Conservation (phyloP, 2,888 invertebrate genomes). For the Papilio gigon region DNA sequence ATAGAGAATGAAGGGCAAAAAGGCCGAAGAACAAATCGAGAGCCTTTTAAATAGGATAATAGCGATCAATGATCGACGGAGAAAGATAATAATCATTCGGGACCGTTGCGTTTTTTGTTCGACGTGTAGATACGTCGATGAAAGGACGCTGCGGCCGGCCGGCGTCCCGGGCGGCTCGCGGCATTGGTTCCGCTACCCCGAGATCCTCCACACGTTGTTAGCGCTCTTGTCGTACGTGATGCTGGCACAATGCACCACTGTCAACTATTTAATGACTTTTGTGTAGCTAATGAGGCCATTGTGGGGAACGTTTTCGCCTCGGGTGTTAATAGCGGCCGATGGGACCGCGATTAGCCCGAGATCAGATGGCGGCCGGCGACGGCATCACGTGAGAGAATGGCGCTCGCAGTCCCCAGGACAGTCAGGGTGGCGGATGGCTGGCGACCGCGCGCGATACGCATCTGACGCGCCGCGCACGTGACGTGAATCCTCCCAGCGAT, state of each 20-base stretch:
- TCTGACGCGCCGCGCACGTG: slow-evolving; percentile 76
- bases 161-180: slow-evolving; percentile 72
- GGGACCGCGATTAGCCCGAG: slow-evolving; percentile 66
- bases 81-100: slow-evolving; percentile 80
- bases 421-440: slow-evolving; percentile 53
- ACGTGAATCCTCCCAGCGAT: slow-evolving; percentile 69
- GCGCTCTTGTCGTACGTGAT: slow-evolving; percentile 76
- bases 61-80: slow-evolving; percentile 80
- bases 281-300: slow-evolving; percentile 77
- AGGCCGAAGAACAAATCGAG: slow-evolving; percentile 78
- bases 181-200: slow-evolving; percentile 79
- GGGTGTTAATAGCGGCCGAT: slow-evolving; percentile 64
- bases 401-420: slow-evolving; percentile 49
- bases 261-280: slow-evolving; percentile 75
- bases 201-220: slow-evolving; percentile 80
- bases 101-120: slow-evolving; percentile 71
- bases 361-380: slow-evolving; percentile 52
- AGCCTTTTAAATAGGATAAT: slow-evolving; percentile 82
- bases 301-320: slow-evolving; percentile 64
- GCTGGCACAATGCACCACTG: slow-evolving; percentile 66
- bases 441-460: slow-evolving; percentile 63
- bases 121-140: slow-evolving; percentile 63
- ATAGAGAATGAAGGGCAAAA: slow-evolving; percentile 72
- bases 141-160: slow-evolving; percentile 68
- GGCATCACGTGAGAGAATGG: slow-evolving; percentile 71